These are phyloP conservation scores for Gastrophryne carolinensis DNA, from an alignment of 2,797 vertebrate species.

Conservation along the genomic window DNA sequence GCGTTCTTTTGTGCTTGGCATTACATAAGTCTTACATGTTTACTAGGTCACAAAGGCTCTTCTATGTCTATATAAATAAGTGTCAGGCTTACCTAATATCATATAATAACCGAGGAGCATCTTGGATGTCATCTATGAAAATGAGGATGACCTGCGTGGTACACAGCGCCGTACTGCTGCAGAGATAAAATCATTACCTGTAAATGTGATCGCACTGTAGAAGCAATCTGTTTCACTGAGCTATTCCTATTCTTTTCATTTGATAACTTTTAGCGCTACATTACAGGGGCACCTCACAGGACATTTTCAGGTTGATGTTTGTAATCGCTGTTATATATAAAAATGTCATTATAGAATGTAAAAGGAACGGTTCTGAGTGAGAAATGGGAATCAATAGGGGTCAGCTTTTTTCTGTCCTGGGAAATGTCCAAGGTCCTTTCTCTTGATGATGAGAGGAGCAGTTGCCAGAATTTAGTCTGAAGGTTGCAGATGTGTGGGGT, in stretches of 20 bases:
- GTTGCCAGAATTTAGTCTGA: constrained; percentile 59
- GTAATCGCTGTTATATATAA: constrained; percentile 62
- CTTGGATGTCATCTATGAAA: background rate
- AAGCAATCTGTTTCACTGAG: constrained; percentile 45
- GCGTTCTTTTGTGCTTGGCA: no score
- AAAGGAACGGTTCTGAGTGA: constrained; percentile 61
- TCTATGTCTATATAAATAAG: background rate
- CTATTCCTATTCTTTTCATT: constrained; percentile 58
- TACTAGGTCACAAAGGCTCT: background rate
- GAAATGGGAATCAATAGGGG: constrained; percentile 62
- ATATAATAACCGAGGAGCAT: background rate
- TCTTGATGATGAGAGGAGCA: constrained; percentile 32
- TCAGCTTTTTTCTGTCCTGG: constrained; percentile 45
- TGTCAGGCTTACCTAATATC: background rate
- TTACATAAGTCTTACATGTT: background rate
- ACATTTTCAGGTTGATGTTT: constrained; percentile 56
- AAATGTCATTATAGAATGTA: constrained; percentile 63
- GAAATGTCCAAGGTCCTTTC: constrained; percentile 52
- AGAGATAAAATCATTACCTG: constrained; percentile 39
- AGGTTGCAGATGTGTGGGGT: constrained; percentile 56
- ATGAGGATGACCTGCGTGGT: background rate
- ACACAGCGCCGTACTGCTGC: background rate
- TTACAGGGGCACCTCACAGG: constrained; percentile 64
- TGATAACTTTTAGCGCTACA: constrained; percentile 61
- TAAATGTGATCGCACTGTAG: constrained; percentile 54